Evolutionary conservation across 2,888 invertebrate genomes (phyloP).

Genomic region (Gymnosoma rotundatum): DNA sequence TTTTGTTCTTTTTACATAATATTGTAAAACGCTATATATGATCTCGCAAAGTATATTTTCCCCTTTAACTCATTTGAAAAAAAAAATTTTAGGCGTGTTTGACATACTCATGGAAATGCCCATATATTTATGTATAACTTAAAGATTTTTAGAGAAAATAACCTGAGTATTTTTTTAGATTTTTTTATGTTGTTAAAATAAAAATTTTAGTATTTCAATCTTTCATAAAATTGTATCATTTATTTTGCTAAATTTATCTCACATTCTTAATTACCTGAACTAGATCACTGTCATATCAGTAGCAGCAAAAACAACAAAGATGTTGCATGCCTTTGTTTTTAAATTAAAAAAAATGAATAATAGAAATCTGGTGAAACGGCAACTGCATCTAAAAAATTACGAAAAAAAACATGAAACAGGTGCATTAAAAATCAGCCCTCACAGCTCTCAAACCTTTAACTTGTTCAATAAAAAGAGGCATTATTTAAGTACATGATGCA

Average conservation of each 20-base stretch:
- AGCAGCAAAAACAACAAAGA: neutral
- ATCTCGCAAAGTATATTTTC: too few relatives aligned
- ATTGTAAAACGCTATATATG: too few relatives aligned
- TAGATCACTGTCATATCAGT: slow-evolving; percentile 66
- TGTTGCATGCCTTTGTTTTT: too few relatives aligned
- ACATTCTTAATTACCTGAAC: slow-evolving; percentile 61
- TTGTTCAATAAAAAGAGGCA: neutral
- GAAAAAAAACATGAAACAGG: slow-evolving; percentile 30
- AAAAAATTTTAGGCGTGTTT: too few relatives aligned
- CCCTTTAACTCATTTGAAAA: too few relatives aligned
- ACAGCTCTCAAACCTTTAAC: neutral
- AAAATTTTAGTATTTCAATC: too few relatives aligned
- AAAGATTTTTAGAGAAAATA: too few relatives aligned
- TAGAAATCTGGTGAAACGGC: slow-evolving; percentile 63
- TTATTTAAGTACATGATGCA: slow-evolving; percentile 34
- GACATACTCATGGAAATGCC: too few relatives aligned
- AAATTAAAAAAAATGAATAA: slow-evolving; percentile 39
- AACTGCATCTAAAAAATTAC: slow-evolving; percentile 21
- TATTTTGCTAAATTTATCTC: slow-evolving; percentile 46
- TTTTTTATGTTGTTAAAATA: too few relatives aligned
- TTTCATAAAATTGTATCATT: neutral
- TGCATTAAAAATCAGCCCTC: slow-evolving; percentile 8
- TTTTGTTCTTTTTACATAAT: too few relatives aligned
- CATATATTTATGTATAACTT: too few relatives aligned
- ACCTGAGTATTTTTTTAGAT: too few relatives aligned